Evolutionary conservation across 2,888 invertebrate species (phyloP).

Genomic region (Sphecodes monilicornis): DNA sequence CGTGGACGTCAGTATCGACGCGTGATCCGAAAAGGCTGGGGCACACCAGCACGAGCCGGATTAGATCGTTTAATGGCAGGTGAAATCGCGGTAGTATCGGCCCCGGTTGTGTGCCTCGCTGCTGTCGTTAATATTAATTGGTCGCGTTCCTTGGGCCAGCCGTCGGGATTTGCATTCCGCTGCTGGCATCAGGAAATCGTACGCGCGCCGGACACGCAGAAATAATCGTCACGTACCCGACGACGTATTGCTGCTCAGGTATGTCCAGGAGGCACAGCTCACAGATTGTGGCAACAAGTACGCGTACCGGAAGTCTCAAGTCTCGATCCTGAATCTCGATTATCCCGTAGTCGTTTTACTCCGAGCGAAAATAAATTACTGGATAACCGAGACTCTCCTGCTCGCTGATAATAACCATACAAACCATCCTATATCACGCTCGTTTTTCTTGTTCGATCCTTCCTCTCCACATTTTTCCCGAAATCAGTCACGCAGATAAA

Average conservation of each 20-base stretch:
- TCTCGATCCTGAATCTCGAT: slow-evolving; percentile 66
- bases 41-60: slow-evolving; percentile 49
- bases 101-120: slow-evolving; percentile 56
- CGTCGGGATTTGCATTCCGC: slow-evolving; percentile 71
- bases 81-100: slow-evolving; percentile 66
- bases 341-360: slow-evolving; percentile 30
- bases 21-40: slow-evolving; percentile 59
- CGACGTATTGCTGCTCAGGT: slow-evolving; percentile 61
- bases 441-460: background rate
- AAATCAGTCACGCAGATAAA: background rate
- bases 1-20: slow-evolving; percentile 45
- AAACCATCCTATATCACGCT: background rate
- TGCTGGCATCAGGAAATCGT: slow-evolving; percentile 73
- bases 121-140: slow-evolving; percentile 77
- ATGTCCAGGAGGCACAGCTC: slow-evolving; percentile 44
- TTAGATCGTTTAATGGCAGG: slow-evolving; percentile 64
- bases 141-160: slow-evolving; percentile 51
- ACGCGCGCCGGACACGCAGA: slow-evolving; percentile 71
- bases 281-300: slow-evolving; percentile 63
- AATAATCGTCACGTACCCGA: slow-evolving; percentile 72
- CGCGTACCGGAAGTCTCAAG: slow-evolving; percentile 64
- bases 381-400: background rate
- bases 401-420: background rate
- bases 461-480: background rate
- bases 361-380: background rate